phyloP scores from a whole-genome alignment of 2,797 vertebrate species.

The Leontopithecus rosalia region DNA sequence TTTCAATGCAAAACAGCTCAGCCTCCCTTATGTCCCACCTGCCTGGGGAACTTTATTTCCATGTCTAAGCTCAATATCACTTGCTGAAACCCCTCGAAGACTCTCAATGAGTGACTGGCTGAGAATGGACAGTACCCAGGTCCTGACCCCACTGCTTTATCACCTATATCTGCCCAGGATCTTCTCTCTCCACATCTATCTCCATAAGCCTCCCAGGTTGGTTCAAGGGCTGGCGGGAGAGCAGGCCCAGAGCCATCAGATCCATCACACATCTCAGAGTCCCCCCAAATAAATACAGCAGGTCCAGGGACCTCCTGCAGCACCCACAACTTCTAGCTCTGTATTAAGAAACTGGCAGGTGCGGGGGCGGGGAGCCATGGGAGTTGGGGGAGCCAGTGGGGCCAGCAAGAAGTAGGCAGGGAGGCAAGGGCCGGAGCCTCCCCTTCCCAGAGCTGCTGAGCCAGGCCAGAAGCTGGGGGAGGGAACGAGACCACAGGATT shows the following conservation, averaged over 20 bases:
- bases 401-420: neutral
- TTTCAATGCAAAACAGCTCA: neutral
- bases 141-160: neutral
- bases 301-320: neutral
- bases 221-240: neutral
- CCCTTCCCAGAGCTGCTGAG: neutral
- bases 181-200: neutral
- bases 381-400: neutral
- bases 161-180: neutral
- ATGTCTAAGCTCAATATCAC: neutral
- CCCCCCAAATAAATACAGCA: neutral
- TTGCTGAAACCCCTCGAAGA: neutral
- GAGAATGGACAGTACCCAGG: neutral
- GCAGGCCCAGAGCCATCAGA: neutral
- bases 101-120: neutral
- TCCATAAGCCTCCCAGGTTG: neutral
- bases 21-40: neutral
- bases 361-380: neutral
- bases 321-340: neutral
- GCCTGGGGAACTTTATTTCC: neutral
- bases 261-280: neutral
- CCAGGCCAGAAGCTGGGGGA: neutral
- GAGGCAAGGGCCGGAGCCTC: neutral
- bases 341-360: neutral
- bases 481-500: constrained; percentile 2